Conservation (phyloP, 2,797 vertebrate species). For the Vireo griseus region DNA sequence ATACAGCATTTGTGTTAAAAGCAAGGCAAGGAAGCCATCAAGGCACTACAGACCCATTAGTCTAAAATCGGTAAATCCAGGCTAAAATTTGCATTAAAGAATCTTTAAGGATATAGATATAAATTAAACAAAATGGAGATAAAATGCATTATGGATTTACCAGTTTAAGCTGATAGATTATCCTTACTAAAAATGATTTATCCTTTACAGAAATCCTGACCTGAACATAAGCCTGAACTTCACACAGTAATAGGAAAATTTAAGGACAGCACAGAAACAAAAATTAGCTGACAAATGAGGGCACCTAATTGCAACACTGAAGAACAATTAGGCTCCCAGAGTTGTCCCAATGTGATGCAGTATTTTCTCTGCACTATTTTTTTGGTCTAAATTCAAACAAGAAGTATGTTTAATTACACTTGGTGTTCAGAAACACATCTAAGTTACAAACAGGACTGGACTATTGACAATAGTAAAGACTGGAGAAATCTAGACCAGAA, state of each 20-base stretch:
- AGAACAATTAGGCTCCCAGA: not conserved
- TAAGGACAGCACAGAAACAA: not conserved
- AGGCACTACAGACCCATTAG: not conserved
- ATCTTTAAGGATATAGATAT: not conserved
- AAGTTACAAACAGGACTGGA: not conserved
- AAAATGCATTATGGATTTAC: not conserved
- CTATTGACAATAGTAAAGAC: not conserved
- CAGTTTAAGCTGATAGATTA: not conserved
- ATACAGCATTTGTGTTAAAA: not conserved
- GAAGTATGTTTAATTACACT: not conserved
- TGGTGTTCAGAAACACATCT: not conserved
- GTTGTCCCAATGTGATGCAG: not conserved
- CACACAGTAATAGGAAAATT: not conserved
- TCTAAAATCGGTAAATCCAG: not conserved
- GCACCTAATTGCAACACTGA: not conserved
- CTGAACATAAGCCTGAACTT: not conserved
- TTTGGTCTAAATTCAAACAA: not conserved
- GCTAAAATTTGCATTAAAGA: not conserved
- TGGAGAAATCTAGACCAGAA: not conserved
- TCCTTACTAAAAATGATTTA: not conserved
- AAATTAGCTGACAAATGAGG: not conserved
- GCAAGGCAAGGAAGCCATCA: not conserved
- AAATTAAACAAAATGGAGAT: not conserved
- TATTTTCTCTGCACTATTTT: not conserved
- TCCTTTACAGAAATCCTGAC: not conserved